Evolutionary conservation across 2,888 invertebrate genomes (phyloP).

Genomic region (Serrognathus titanus): DNA sequence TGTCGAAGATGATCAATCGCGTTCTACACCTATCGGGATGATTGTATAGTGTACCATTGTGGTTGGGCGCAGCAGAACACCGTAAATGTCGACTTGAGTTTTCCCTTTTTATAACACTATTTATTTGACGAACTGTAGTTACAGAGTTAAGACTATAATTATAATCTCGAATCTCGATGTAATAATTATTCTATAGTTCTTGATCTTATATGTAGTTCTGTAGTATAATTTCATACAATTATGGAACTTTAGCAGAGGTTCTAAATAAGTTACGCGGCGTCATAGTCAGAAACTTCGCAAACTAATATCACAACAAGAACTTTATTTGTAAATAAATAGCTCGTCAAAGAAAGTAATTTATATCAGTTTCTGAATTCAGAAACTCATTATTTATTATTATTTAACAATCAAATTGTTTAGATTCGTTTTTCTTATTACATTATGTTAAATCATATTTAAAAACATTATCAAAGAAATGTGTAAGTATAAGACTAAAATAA

Average conservation of each 20-base stretch:
- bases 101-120: conserved; percentile 34
- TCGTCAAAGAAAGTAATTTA: no score
- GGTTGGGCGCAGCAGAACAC: conserved; percentile 31
- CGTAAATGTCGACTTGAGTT: conserved; percentile 26
- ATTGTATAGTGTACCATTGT: conserved; percentile 35
- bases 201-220: conserved; percentile 40
- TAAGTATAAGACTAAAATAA: no score
- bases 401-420: no score
- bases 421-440: no score
- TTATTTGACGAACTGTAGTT: conserved; percentile 39
- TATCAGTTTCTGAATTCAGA: no score
- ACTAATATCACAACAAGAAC: no score
- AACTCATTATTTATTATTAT: no score
- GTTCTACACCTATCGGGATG: conserved; percentile 20
- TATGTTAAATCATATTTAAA: no score
- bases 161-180: conserved; percentile 46
- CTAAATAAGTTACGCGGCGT: conserved; percentile 29
- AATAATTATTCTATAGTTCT: conserved; percentile 46
- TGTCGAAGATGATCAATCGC: conserved; percentile 24
- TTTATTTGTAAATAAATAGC: no score
- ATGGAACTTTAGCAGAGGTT: conserved; percentile 37
- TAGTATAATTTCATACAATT: conserved; percentile 47
- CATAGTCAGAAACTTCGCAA: no score
- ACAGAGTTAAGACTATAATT: conserved; percentile 43
- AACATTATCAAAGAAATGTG: no score